Evolutionary conservation across 2,113 vertebrate genomes (phyloP), one percentile per base, ranked within the genome.

Genomic region (Upupa epops): DNA sequence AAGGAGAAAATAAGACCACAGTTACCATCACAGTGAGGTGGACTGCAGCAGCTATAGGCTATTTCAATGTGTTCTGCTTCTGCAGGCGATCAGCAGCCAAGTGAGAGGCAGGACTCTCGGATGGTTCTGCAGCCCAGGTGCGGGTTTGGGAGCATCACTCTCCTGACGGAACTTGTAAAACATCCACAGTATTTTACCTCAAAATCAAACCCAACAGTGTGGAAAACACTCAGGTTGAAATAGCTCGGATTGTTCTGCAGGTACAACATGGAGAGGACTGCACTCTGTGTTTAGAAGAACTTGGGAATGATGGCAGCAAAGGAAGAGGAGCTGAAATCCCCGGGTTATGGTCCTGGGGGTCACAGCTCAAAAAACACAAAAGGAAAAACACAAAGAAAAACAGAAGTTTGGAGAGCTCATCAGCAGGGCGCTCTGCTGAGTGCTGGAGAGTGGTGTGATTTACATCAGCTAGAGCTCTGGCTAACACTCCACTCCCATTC

Each of bases 1-100:
- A 69, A 89, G n/a, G 70, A 93, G 86, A 73, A 84, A 86, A 85
- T 54, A 84, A 83, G 71, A 26, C 75, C 46, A 85, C 1, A 8
- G 59, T 32, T 64, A 51, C 60, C 28, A 40, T 21, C 36, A 75
- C 89, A 61, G 21, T 0, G 4, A 71, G 37, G 28, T 66, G 40
- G 48, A 37, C 17, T 20, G 37, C 17, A 68, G 32, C 29, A 66
- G 20, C 25, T 80, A 87, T 55, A 69, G 40, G 21, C 64, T 18
- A 48, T 76, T 95, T 65, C 58, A 58, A 21, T 29, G 32, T 55
- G 58, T 58, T 58, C 40, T 28, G 7, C 28, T 72, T 74, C 4
- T 65, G 66, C 63, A 36, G 49, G 34, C 87, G 46, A 42, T 36
- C 13, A 54, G 69, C 8, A 25, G 25, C 37, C 55, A 20, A 74